Evolutionary conservation across 2,888 invertebrate species (phyloP).

Genomic region (Norana najaformis): DNA sequence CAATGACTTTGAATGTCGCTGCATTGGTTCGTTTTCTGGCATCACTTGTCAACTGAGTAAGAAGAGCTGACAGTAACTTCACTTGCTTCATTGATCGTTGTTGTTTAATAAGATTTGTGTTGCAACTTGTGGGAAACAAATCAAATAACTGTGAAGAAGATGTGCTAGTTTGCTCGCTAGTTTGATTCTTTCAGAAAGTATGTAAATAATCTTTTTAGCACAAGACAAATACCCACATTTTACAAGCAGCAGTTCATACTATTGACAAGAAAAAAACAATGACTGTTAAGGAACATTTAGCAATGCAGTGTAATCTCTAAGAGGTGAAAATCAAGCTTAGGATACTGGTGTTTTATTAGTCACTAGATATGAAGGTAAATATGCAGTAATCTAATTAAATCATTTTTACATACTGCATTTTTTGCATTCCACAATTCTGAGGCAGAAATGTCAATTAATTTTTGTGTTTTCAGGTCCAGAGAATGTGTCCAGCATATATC

Average conservation of each 20-base stretch:
- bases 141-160: too few species aligned
- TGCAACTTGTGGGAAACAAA: background rate
- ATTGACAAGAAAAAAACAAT: background rate
- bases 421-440: background rate
- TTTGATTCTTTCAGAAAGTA: too few species aligned
- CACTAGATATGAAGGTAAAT: background rate
- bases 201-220: too few species aligned
- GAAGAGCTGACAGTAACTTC: slow-evolving; percentile 42
- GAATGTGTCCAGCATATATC: slow-evolving; percentile 13
- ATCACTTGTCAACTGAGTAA: slow-evolving; percentile 75
- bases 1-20: slow-evolving; percentile 79
- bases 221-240: background rate
- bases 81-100: background rate
- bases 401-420: background rate
- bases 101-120: background rate
- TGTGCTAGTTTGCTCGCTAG: too few species aligned
- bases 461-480: background rate
- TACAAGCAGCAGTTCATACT: background rate
- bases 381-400: background rate
- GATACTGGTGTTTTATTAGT: background rate
- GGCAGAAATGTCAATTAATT: background rate
- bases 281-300: background rate
- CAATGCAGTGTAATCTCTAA: background rate
- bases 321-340: too few species aligned
- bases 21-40: slow-evolving; percentile 75